phyloP scores from a whole-genome alignment of 2,797 vertebrate species.

The Siniperca scherzeri region DNA sequence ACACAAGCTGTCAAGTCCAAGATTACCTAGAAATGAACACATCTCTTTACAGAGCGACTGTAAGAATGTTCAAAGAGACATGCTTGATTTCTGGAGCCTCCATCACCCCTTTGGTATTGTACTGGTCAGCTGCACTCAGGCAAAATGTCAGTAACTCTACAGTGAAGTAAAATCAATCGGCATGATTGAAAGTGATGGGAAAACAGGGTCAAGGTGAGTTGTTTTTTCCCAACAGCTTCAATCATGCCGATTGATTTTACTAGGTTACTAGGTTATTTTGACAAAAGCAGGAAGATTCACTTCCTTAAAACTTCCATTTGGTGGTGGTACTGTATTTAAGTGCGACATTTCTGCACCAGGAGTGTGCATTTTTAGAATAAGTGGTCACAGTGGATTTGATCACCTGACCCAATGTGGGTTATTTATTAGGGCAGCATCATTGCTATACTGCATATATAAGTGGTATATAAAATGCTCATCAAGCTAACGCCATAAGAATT shows the following conservation, averaged over 20 bases:
- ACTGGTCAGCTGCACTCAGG: slow-evolving; percentile 20
- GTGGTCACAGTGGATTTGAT: background rate
- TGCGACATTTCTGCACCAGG: background rate
- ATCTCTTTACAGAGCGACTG: background rate
- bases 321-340: background rate
- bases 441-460: too few species aligned
- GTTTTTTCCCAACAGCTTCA: background rate
- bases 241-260: too few species aligned
- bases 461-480: too few species aligned
- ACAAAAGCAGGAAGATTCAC: background rate
- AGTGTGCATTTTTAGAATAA: slow-evolving; percentile 8
- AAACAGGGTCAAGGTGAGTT: slow-evolving; percentile 17
- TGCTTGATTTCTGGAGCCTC: background rate
- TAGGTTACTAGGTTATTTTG: background rate
- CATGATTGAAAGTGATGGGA: slow-evolving; percentile 8
- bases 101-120: background rate
- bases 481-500: too few species aligned
- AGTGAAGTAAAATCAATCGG: slow-evolving; percentile 43
- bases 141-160: slow-evolving; percentile 23
- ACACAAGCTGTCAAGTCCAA: slow-evolving; percentile 34
- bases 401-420: background rate
- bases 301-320: background rate
- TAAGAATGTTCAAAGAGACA: slow-evolving; percentile 3
- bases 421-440: background rate
- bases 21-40: background rate